A percentile compares a stretch with the other conserved stretches of the same genome.
phyloP scores from a whole-genome alignment of 2,888 invertebrate genomes.

The Rosalia funebris region DNA sequence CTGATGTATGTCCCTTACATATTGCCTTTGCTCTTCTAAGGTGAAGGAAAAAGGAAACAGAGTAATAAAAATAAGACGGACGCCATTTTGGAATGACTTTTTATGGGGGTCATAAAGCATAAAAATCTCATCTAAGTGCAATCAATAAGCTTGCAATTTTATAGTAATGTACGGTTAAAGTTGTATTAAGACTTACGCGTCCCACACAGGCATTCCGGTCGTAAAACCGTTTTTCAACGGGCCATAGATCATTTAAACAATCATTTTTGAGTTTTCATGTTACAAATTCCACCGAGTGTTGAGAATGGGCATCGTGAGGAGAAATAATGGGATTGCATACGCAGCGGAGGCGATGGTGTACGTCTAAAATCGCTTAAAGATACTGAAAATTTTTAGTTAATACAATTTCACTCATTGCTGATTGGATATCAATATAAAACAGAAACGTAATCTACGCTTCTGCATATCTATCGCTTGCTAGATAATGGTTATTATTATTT shows the following conservation, averaged over 20 bases:
- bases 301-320: conserved; percentile 47
- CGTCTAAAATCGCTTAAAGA: too few species aligned
- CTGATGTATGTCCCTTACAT: conserved; percentile 58
- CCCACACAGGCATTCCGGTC: conserved; percentile 42
- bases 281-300: conserved; percentile 54
- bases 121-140: conserved; percentile 59
- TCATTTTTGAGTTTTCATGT: conserved; percentile 28
- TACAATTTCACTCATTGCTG: too few species aligned
- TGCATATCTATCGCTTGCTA: too few species aligned
- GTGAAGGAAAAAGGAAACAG: conserved; percentile 52
- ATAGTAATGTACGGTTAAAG: conserved; percentile 58
- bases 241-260: conserved; percentile 31
- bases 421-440: too few species aligned
- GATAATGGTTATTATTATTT: too few species aligned
- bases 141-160: conserved; percentile 56
- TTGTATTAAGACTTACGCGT: conserved; percentile 50
- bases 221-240: conserved; percentile 17
- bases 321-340: not conserved
- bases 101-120: conserved; percentile 58
- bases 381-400: too few species aligned
- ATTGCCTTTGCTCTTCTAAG: conserved; percentile 49
- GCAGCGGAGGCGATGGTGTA: not conserved
- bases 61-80: conserved; percentile 59
- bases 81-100: conserved; percentile 61
- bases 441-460: too few species aligned